Evolutionary conservation across 2,113 vertebrate genomes (phyloP).

Genomic region (Ursus arctos): DNA sequence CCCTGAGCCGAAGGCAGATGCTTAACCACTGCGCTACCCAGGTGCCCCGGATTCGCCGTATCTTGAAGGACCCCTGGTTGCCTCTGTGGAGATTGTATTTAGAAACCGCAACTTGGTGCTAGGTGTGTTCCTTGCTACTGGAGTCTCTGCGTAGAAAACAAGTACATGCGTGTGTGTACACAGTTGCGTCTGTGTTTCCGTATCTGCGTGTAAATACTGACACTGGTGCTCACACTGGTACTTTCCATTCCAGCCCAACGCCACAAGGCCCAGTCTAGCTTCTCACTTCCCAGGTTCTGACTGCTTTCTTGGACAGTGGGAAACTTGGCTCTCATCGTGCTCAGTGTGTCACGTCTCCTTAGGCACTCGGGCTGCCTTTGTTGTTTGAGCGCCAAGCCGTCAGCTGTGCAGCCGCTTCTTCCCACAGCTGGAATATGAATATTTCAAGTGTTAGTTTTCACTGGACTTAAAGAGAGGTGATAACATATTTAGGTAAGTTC

Average conservation of each 20-base stretch:
- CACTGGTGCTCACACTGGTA: not conserved
- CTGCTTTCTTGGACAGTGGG: not conserved
- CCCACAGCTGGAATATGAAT: not conserved
- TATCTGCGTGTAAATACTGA: accelerated
- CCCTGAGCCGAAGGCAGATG: no score
- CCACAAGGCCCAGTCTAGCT: not conserved
- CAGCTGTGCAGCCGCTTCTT: not conserved
- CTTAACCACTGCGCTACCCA: no score
- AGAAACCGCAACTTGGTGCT: not conserved
- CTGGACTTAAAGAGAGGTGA: not conserved
- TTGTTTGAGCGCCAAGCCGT: not conserved
- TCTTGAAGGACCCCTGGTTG: not conserved
- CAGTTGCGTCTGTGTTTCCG: not conserved
- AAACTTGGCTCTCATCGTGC: not conserved
- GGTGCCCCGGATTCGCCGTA: not conserved
- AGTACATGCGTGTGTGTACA: accelerated
- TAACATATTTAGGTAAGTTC: not conserved
- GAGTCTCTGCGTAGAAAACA: not conserved
- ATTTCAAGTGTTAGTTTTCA: not conserved
- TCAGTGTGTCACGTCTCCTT: accelerated
- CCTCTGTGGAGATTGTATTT: not conserved
- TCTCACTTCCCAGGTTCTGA: not conserved
- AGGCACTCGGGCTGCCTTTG: not conserved
- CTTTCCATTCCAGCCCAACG: not conserved
- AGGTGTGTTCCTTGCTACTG: not conserved